These are phyloP conservation scores for Gallirallus australis DNA, from an alignment of 2,797 vertebrate species.

Conservation along the genomic window DNA sequence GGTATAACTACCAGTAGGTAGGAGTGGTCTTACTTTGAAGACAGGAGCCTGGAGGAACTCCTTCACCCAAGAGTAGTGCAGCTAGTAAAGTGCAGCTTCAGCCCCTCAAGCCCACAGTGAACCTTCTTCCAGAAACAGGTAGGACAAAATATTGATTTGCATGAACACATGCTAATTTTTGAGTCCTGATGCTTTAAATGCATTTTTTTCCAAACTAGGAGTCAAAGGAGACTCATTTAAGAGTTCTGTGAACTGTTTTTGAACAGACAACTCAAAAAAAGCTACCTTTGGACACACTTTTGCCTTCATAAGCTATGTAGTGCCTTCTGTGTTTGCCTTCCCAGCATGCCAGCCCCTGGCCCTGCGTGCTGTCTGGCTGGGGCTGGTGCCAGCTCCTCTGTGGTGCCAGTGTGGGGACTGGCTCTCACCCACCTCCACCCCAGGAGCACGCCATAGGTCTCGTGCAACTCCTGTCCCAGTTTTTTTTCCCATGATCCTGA, in stretches of 20 bases:
- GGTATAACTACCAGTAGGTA: not conserved
- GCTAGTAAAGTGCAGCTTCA: not conserved
- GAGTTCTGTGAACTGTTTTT: not conserved
- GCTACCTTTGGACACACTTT: not conserved
- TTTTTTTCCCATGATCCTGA: not conserved
- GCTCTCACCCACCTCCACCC: not conserved
- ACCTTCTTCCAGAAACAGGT: fast-evolving
- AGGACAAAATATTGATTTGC: not conserved
- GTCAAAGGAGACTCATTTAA: not conserved
- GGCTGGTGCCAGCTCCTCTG: not conserved
- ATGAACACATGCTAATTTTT: not conserved
- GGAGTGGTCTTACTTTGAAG: not conserved
- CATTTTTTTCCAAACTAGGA: not conserved
- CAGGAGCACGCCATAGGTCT: fast-evolving
- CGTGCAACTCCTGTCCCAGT: not conserved
- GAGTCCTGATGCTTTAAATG: not conserved
- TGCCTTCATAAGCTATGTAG: not conserved
- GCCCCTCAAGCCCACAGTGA: not conserved
- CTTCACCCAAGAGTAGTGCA: fast-evolving
- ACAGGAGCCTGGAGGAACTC: not conserved
- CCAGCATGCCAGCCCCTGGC: fast-evolving
- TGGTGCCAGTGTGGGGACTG: fast-evolving
- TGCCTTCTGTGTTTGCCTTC: not conserved
- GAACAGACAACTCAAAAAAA: not conserved
- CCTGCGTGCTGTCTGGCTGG: fast-evolving